phyloP scores from a whole-genome alignment of 1,140 invertebrate genomes.

The Drosophila ohnishii region DNA sequence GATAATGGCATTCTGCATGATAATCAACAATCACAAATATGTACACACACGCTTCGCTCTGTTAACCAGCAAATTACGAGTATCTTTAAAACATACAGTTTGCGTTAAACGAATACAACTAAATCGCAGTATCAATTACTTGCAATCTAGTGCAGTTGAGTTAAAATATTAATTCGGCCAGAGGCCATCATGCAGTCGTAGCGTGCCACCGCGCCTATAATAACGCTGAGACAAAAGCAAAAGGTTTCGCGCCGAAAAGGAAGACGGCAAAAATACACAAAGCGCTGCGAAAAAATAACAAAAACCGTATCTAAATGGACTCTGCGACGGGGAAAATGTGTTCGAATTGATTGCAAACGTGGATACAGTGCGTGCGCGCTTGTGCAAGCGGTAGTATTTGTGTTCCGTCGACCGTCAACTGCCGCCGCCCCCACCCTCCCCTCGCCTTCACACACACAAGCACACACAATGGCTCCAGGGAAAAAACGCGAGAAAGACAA shows the following conservation, averaged over 20 bases:
- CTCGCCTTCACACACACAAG: slow-evolving; percentile 16
- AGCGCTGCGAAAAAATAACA: slow-evolving; percentile 32
- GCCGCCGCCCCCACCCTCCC: slow-evolving; percentile 10
- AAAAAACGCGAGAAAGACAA: slow-evolving; percentile 81
- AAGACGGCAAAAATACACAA: slow-evolving; percentile 58
- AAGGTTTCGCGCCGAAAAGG: slow-evolving; percentile 77
- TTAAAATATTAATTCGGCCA: too few relatives aligned
- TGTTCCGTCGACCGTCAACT: slow-evolving; percentile 29
- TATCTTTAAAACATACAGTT: background rate
- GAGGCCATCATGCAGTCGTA: slow-evolving; percentile 45
- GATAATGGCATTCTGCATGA: background rate
- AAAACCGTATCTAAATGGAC: slow-evolving; percentile 24
- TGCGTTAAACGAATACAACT: background rate
- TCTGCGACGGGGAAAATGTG: slow-evolving; percentile 43
- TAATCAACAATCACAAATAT: background rate
- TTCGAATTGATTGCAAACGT: slow-evolving; percentile 34
- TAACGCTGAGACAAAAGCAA: slow-evolving; percentile 78
- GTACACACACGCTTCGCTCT: background rate
- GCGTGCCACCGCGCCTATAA: slow-evolving; percentile 50
- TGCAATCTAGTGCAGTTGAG: background rate
- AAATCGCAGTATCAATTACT: background rate
- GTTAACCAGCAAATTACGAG: background rate
- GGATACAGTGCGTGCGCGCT: slow-evolving; percentile 30
- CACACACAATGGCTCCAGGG: slow-evolving; percentile 73
- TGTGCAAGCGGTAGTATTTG: slow-evolving; percentile 47